Evolutionary conservation across 2,113 vertebrate species (phyloP), one percentile per base, ranked within the genome.

Genomic region (Psilopogon haemacephalus): DNA sequence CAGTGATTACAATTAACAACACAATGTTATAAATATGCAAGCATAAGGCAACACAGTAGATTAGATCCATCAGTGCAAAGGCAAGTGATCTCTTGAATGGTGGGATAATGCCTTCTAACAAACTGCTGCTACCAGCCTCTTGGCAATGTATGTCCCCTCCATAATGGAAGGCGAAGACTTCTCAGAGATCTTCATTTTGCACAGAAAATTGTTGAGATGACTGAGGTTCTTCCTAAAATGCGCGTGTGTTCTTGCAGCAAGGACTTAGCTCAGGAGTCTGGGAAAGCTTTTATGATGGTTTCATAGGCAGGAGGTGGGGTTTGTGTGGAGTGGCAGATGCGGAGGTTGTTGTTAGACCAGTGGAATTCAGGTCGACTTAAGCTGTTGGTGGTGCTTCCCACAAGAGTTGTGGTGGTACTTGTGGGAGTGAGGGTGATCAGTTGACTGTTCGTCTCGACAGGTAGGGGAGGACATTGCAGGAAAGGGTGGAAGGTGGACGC

Each of bases 401-500:
- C 95, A 18, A 93, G 71, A n/a, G 96, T 74, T 3, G 97, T 95
- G 38, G 97, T 97, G 52, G 98, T 93, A 3, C 94, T 97, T 12
- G 98, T 97, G 5, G 98, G 97, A 23, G 98, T 98, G 73, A 99
- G 96, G 2, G 99, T 98, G 87, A 98, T 97, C 86, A 98, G 83
- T 84, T 99, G 98, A 79, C 98, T 98, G 84, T 99, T 99, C 0
- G 98, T 98, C 89, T 99, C 98, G 27, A 98, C 98, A 0, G 98
- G 98, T 8, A 99, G 98, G 16, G 99, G 98, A 71, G 98, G 98
- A 40, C 98, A 98, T 86, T 99, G 99, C 67, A 99, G 96, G 18
- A 99, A 98, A 4, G 99, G 99, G 89, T 99, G 99, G 96, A 99
- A 99, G 26, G 99, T 99, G 12, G 99, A 99, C 0, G 98, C 98